Conservation (phyloP, 2,113 vertebrate species). For the Azemiops feae region DNA sequence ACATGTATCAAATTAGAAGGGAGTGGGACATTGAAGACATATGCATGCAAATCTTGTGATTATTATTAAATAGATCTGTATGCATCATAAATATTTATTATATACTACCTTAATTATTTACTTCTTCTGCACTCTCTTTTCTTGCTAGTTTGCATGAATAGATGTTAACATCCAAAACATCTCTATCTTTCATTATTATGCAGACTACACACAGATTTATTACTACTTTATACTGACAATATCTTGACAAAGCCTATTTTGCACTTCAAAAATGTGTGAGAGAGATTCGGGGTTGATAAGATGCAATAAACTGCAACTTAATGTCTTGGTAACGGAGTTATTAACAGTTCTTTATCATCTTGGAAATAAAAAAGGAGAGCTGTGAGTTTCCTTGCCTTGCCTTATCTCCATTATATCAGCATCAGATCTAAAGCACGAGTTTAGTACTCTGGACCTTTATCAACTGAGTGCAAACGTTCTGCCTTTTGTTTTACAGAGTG, state of each 20-base stretch:
- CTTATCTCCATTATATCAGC: neutral
- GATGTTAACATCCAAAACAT: slow-evolving; percentile 38
- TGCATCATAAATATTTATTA: slow-evolving; percentile 1
- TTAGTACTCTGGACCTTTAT: neutral
- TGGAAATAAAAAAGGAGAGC: neutral
- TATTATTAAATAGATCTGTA: slow-evolving; percentile 29
- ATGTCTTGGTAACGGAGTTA: neutral
- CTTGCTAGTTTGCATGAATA: slow-evolving; percentile 18
- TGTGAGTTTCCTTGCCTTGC: neutral
- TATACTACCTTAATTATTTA: slow-evolving; percentile 19
- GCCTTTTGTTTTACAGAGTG: neutral
- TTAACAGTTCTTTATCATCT: slow-evolving; percentile 10
- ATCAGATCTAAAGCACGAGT: neutral
- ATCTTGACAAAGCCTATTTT: slow-evolving; percentile 38
- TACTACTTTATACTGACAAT: slow-evolving; percentile 1
- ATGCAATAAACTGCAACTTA: slow-evolving; percentile 19
- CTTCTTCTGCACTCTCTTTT: slow-evolving; percentile 15
- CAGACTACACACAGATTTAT: slow-evolving; percentile 16
- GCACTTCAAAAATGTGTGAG: slow-evolving; percentile 17
- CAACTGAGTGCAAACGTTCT: neutral
- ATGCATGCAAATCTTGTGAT: neutral
- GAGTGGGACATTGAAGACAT: neutral
- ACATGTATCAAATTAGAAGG: neutral
- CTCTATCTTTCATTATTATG: slow-evolving; percentile 3
- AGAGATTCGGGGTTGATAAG: neutral